Base-by-base conservation (phyloP, 2,113 vertebrate genomes). In the Haemorhous mexicanus region DNA sequence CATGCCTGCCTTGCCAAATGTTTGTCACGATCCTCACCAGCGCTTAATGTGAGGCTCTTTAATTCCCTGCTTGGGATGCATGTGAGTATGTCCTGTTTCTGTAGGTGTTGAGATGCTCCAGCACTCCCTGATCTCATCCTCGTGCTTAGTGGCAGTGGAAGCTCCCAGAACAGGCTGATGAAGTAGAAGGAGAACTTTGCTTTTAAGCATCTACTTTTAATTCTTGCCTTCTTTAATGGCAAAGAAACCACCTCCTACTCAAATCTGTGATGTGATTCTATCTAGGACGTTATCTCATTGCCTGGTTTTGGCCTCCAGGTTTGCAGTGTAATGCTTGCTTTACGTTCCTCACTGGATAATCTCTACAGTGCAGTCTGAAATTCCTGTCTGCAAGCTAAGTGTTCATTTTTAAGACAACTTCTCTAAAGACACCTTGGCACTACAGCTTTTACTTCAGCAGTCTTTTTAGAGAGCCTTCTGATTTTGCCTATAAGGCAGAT, bases 241-340 rank as follows among this genome's bases (percentile, higher is more conserved):
- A 93, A 74, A n/a, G 84, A 94, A 94, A 61, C 56, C 28, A 73
- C 78, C 69, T 93, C 55, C 55, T 70, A 73, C 91, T 95, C 66
- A 76, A 85, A 80, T 76, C 81, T 91, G 84, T 69, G 74, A 93
- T 76, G 53, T 50, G 84, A 43, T 85, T 80, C 49, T 64, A 37
- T 77, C 77, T 70, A 30, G 85, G 83, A 77, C 0, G 0, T 93
- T 92, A 87, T 55, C 63, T 76, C 50, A 69, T 58, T 53, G 72
- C 72, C 63, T 95, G 53, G 33, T 92, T 62, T 86, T 84, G 93
- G 64, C 68, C 64, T 84, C 50, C 2, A 10, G 74, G 79, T 90
- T 77, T 93, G 77, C 5, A 11, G 44, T 63, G 76, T 91, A 81
- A 53, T 81, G 73, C 58, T 90, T 85, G 50, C 70, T 70, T 87